These are phyloP conservation scores for Notiomystis cincta DNA, from an alignment of 2,113 vertebrate species.

Conservation along the genomic window DNA sequence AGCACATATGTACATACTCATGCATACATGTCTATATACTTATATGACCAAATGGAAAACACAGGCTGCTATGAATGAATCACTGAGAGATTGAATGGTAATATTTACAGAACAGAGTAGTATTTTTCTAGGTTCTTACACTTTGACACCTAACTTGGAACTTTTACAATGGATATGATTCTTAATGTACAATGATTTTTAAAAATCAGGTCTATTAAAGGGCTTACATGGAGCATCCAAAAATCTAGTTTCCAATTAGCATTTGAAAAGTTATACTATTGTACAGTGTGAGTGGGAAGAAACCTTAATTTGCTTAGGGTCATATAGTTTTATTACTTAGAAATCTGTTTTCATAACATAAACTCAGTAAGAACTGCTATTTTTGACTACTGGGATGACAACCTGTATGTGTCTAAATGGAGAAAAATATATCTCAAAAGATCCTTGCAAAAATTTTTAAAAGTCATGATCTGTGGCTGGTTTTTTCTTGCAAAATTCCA, in stretches of 20 bases:
- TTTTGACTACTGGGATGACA: not conserved
- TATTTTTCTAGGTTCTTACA: not conserved
- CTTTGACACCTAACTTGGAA: not conserved
- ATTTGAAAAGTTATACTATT: not conserved
- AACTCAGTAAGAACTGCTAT: not conserved
- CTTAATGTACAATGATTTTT: not conserved
- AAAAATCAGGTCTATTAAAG: not conserved
- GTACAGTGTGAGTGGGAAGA: not conserved
- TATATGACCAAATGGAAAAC: not conserved
- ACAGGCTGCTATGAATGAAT: not conserved
- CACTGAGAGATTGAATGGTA: not conserved
- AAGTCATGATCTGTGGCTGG: not conserved
- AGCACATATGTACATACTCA: not conserved
- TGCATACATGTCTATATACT: too few species aligned
- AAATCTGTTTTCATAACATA: not conserved
- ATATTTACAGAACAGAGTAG: not conserved
- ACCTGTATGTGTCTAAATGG: not conserved
- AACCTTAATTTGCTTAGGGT: not conserved
- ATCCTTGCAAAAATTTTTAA: not conserved
- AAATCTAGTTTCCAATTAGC: not conserved
- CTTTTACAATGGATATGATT: not conserved
- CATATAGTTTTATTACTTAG: not conserved
- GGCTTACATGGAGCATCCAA: rapidly evolving
- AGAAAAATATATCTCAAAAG: not conserved
- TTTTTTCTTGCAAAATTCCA: not conserved